Conservation (phyloP, 1,140 invertebrate genomes). For the Zophobas morio region DNA sequence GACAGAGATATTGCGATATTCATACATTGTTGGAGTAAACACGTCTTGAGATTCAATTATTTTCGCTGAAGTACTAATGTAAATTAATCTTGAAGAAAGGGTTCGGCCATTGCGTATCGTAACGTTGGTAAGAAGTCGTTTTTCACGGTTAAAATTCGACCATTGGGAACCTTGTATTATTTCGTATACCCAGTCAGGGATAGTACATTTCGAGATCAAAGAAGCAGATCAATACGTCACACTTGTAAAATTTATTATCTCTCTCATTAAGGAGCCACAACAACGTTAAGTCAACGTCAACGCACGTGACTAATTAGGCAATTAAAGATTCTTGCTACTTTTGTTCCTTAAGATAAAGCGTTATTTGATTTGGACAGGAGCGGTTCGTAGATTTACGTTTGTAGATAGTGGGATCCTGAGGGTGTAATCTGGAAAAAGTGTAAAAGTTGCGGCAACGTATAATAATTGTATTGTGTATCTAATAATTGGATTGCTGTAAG, state of each 20-base stretch:
- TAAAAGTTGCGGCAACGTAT: slow-evolving; percentile 3
- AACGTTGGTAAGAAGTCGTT: neutral
- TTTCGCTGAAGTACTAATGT: neutral
- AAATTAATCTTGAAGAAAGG: slow-evolving; percentile 18
- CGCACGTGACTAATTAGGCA: slow-evolving; percentile 23
- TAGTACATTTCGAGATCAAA: slow-evolving; percentile 23
- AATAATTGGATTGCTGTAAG: slow-evolving; percentile 46
- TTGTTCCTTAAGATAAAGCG: slow-evolving; percentile 25
- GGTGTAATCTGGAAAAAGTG: neutral
- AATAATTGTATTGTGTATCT: slow-evolving; percentile 44
- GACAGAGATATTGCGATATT: no score
- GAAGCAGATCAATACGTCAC: slow-evolving; percentile 22
- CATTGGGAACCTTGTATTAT: slow-evolving; percentile 19
- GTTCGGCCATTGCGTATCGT: neutral
- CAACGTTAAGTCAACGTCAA: slow-evolving; percentile 12
- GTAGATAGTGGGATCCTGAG: slow-evolving; percentile 5
- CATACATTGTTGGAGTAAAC: no score
- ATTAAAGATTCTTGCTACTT: slow-evolving; percentile 28
- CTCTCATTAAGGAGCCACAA: slow-evolving; percentile 8
- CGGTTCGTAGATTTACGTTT: slow-evolving; percentile 23
- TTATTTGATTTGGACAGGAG: slow-evolving; percentile 28
- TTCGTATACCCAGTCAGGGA: slow-evolving; percentile 6
- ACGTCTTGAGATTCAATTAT: neutral
- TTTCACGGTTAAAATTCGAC: slow-evolving; percentile 16
- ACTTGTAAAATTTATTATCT: slow-evolving; percentile 20